These are phyloP conservation scores for Malurus melanocephalus DNA, from an alignment of 2,113 vertebrate species.

Conservation along the genomic window DNA sequence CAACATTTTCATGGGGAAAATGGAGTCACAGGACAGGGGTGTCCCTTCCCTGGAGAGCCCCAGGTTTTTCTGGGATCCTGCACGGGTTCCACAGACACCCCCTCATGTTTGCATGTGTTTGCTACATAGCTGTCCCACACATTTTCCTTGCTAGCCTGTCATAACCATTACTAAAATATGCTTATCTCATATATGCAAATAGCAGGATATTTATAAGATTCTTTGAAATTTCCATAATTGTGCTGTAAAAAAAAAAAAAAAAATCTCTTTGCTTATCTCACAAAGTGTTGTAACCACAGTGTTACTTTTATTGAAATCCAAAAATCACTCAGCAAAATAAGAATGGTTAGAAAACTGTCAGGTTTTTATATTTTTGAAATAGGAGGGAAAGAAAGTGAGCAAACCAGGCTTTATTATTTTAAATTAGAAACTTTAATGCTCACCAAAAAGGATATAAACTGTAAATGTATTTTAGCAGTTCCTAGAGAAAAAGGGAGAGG, in stretches of 20 bases:
- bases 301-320: conserved; percentile 63
- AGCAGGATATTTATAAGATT: conserved; percentile 55
- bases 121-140: conserved; percentile 11
- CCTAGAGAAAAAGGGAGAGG: conserved; percentile 48
- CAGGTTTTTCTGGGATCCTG: neutral
- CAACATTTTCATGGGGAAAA: neutral
- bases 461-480: conserved; percentile 59
- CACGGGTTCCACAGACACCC: neutral
- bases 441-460: conserved; percentile 61
- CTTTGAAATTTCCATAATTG: conserved; percentile 66
- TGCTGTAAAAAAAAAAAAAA: conserved; percentile 2
- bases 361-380: conserved; percentile 26
- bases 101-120: neutral
- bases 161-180: conserved; percentile 50
- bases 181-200: conserved; percentile 61
- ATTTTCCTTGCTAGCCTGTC: conserved; percentile 43
- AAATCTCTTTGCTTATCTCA: conserved; percentile 56
- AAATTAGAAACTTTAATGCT: conserved; percentile 56
- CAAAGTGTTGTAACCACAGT: conserved; percentile 48
- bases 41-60: neutral
- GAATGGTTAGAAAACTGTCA: conserved; percentile 36
- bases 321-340: conserved; percentile 53
- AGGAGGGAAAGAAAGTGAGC: conserved; percentile 13
- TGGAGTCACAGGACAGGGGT: neutral
- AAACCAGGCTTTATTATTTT: conserved; percentile 59